Evolutionary conservation across 2,113 vertebrate genomes (phyloP).

Genomic region (Hypanus sabinus): DNA sequence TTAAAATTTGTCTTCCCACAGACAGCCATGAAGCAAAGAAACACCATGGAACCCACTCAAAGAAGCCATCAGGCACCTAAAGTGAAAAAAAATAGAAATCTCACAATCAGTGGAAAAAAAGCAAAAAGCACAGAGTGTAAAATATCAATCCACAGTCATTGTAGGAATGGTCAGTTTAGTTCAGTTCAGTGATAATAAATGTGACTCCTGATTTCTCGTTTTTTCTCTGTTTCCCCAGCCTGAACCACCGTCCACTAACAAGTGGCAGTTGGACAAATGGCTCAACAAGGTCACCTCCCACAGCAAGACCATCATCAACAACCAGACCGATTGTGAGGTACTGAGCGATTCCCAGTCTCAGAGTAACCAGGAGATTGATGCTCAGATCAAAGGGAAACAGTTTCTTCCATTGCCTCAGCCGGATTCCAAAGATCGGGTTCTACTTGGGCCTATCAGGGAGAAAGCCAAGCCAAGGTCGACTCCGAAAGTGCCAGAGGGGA

Average conservation of each 20-base stretch:
- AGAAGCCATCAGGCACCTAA: too few relatives aligned
- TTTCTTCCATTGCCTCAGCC: conserved; percentile 51
- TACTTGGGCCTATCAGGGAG: conserved; percentile 70
- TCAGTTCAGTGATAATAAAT: too few relatives aligned
- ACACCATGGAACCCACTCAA: too few relatives aligned
- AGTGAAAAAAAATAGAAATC: too few relatives aligned
- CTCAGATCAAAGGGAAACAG: conserved; percentile 67
- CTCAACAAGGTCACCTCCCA: conserved; percentile 92
- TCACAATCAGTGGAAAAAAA: too few relatives aligned
- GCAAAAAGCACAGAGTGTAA: too few relatives aligned
- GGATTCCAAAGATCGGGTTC: conserved; percentile 65
- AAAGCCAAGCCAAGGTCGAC: conserved; percentile 76
- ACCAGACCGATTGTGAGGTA: conserved; percentile 71
- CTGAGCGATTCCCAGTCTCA: conserved; percentile 60
- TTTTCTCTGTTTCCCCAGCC: conserved; percentile 59
- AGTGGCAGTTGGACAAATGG: conserved; percentile 95
- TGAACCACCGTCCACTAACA: conserved; percentile 82
- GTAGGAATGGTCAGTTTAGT: too few relatives aligned
- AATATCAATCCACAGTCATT: too few relatives aligned
- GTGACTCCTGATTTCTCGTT: neutral
- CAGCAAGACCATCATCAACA: conserved; percentile 80
- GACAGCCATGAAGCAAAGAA: too few relatives aligned
- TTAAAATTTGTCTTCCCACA: too few relatives aligned
- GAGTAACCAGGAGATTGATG: conserved; percentile 54
- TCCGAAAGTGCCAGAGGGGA: conserved; percentile 76